Percentiles rank a stretch among this genome's conserved stretches.
Evolutionary conservation across 2,888 invertebrate genomes (phyloP).

Genomic region (Cabera pusaria): DNA sequence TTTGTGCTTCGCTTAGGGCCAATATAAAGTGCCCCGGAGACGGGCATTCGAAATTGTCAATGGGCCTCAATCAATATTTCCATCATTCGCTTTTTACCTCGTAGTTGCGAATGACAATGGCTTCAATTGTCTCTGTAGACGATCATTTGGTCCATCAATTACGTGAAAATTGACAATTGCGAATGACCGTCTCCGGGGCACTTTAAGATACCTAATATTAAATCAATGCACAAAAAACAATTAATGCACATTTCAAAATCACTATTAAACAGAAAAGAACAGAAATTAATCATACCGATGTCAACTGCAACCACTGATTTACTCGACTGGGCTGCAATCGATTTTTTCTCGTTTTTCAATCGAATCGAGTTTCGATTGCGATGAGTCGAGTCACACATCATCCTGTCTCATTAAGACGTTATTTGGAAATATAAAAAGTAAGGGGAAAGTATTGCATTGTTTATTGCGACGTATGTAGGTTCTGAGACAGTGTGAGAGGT

Average conservation of each 20-base stretch:
- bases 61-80: no score
- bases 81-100: no score
- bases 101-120: no score
- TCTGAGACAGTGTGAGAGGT: slow-evolving; percentile 2
- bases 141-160: no score
- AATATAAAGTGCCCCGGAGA: no score
- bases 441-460: slow-evolving; percentile 43
- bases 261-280: slow-evolving; percentile 6
- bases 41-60: no score
- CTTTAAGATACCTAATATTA: no score
- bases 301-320: slow-evolving; percentile 22
- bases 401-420: slow-evolving; percentile 60
- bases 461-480: slow-evolving; percentile 21
- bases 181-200: no score
- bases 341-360: slow-evolving; percentile 26
- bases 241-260: neutral
- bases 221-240: no score
- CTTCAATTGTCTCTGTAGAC: no score
- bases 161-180: no score
- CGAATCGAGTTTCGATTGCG: slow-evolving; percentile 28
- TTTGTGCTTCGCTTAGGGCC: no score
- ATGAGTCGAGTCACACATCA: slow-evolving; percentile 48
- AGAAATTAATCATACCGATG: slow-evolving; percentile 24
- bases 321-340: slow-evolving; percentile 17
- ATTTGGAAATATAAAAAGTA: slow-evolving; percentile 46